Evolutionary conservation across 2,797 vertebrate genomes (phyloP).

Genomic region (Pagetopsis macropterus): DNA sequence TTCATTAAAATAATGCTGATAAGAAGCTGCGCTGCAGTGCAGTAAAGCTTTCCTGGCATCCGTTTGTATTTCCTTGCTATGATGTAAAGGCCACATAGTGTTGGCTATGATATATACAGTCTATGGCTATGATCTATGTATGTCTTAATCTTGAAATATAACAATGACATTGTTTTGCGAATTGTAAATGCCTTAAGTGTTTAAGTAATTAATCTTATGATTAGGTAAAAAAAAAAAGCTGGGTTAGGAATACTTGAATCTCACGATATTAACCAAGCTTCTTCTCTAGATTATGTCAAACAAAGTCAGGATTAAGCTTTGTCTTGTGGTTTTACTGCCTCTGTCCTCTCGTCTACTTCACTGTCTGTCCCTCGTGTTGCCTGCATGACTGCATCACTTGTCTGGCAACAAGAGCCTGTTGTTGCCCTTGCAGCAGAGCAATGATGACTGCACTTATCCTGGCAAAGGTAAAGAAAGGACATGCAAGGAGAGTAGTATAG

Average conservation of each 20-base stretch:
- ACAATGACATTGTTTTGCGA: not conserved
- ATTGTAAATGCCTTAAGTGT: not conserved
- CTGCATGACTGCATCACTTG: not conserved
- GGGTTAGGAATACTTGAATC: no score
- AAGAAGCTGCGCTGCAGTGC: slow-evolving; percentile 32
- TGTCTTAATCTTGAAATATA: not conserved
- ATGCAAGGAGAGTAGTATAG: no score
- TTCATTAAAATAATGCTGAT: slow-evolving; percentile 12
- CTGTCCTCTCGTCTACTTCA: no score
- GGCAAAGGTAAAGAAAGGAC: slow-evolving; percentile 3
- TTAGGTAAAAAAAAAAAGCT: not conserved
- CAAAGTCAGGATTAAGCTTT: no score
- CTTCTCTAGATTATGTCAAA: no score
- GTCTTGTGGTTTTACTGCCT: no score
- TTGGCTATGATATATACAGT: not conserved
- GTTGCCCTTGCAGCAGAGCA: slow-evolving; percentile 16
- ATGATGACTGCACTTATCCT: slow-evolving; percentile 15
- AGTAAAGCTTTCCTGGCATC: slow-evolving; percentile 42
- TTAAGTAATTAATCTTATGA: not conserved
- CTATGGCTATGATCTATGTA: not conserved
- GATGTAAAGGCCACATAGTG: not conserved
- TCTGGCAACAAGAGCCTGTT: slow-evolving; percentile 1
- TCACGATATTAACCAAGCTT: no score
- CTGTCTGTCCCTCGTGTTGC: no score
- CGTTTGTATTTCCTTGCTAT: not conserved